Evolutionary conservation across 2,113 vertebrate species (phyloP), one percentile per base, ranked within the genome.

Genomic region (Arothron firmamentum): DNA sequence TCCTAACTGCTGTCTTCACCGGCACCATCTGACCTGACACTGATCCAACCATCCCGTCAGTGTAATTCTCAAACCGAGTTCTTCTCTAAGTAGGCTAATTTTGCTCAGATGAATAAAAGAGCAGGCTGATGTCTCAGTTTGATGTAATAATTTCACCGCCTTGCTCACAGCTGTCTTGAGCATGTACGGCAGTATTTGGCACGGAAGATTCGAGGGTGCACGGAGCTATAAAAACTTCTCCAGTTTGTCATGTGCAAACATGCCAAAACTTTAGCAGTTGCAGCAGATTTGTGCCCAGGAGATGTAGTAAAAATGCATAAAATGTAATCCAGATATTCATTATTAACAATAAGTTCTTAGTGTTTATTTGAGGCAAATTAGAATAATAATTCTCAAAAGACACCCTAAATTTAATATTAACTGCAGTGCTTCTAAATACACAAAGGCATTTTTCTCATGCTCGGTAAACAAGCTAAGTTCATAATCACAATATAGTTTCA

Each of bases 61-160:
- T 1, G 19, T 38, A 18, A 17, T 31, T 17, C 43, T 45, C 43
- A 49, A 18, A 6, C 6, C 16, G 47, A 16, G 6, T 54, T 42
- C 58, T 59, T 67, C 13, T 14, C 31, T 21, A 63, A 68, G 50
- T 46, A 47, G 41, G 20, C 25, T 14, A 51, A 2, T 48, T 49
- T 11, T 45, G 56, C 51, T 47, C 50, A 45, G 56, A 79, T 64
- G 67, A 73, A 4, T 66, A 1, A 72, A 61, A 56, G 53, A 69
- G 59, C 58, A 46, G 50, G 45, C 51, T 41, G 61, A 70, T 74
- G 68, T 75, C 77, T 85, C 52, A 34, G 77, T 78, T 88, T 86
- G 84, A 84, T 82, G 78, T 79, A 79, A 83, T 77, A 72, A 77
- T 86, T 82, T 85, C 82, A 70, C 53, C n/a, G 50, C 51, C 65